Evolutionary conservation across 2,797 vertebrate species (phyloP).

Genomic region (Rhabdophis nuchalis): DNA sequence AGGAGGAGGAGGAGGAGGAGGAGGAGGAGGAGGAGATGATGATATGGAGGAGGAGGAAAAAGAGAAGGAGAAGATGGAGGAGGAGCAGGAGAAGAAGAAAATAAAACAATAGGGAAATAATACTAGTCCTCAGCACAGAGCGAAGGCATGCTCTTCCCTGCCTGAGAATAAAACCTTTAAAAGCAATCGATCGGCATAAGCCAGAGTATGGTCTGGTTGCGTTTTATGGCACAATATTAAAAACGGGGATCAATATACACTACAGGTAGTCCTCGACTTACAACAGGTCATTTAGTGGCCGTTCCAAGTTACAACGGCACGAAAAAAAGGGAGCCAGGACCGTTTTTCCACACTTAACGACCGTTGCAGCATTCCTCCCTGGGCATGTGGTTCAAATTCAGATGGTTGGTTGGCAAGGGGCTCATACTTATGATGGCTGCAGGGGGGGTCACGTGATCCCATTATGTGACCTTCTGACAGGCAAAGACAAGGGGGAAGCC

Average conservation of each 20-base stretch:
- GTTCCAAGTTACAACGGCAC: background rate
- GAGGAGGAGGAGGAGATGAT: too few relatives aligned
- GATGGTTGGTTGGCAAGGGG: background rate
- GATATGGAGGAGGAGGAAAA: too few relatives aligned
- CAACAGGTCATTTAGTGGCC: background rate
- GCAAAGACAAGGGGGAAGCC: background rate
- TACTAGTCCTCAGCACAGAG: constrained; percentile 8
- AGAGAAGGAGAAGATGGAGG: too few relatives aligned
- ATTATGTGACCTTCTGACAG: background rate
- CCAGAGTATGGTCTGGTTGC: background rate
- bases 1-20: too few relatives aligned
- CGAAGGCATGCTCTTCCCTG: background rate
- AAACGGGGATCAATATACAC: background rate
- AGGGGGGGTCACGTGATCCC: background rate
- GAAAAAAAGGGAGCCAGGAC: background rate
- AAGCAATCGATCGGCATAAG: background rate
- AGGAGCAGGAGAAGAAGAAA: too few relatives aligned
- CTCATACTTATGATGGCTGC: background rate
- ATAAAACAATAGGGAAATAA: background rate
- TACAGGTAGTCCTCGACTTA: background rate
- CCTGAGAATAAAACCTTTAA: background rate
- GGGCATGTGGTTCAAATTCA: background rate
- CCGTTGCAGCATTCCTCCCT: background rate
- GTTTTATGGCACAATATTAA: background rate
- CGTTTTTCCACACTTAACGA: background rate